Evolutionary conservation across 2,797 vertebrate species (phyloP).

Genomic region (Enteromius viviparus): DNA sequence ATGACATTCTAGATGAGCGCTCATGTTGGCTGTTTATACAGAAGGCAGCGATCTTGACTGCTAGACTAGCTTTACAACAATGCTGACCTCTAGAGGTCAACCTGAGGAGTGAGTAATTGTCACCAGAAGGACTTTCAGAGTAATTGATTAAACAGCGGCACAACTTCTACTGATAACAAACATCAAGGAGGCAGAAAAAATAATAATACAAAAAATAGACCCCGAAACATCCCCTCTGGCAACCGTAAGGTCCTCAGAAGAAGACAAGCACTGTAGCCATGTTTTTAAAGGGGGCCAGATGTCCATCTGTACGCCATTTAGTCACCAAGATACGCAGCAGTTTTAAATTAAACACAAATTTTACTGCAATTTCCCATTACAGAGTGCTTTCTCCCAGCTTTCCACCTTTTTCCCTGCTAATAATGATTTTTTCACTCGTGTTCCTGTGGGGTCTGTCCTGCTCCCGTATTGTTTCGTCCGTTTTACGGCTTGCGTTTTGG

Average conservation of each 20-base stretch:
- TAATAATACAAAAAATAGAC: not conserved
- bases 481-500: constrained; percentile 42
- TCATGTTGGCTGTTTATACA: constrained; percentile 12
- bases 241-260: constrained; percentile 64
- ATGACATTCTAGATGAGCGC: constrained; percentile 41
- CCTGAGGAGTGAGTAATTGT: constrained; percentile 29
- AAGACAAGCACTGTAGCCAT: constrained; percentile 9
- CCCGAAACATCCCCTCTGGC: constrained; percentile 50
- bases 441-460: constrained; percentile 38
- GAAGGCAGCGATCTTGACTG: not conserved
- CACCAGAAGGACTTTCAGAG: not conserved
- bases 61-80: constrained; percentile 49
- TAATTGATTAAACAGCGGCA: not conserved
- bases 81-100: constrained; percentile 63
- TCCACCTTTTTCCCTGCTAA: constrained; percentile 62
- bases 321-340: constrained; percentile 74
- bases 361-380: constrained; percentile 86
- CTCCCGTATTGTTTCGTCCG: constrained; percentile 28
- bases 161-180: not conserved
- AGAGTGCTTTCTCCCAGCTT: constrained; percentile 80
- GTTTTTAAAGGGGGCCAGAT: constrained; percentile 70
- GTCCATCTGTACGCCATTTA: constrained; percentile 90
- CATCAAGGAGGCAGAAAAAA: too few relatives aligned
- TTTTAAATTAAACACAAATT: constrained; percentile 88
- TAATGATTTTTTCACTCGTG: constrained; percentile 75